A percentile compares a stretch with the other conserved stretches of the same genome.
phyloP scores from a whole-genome alignment of 2,113 vertebrate species.

The Sapayoa aenigma region DNA sequence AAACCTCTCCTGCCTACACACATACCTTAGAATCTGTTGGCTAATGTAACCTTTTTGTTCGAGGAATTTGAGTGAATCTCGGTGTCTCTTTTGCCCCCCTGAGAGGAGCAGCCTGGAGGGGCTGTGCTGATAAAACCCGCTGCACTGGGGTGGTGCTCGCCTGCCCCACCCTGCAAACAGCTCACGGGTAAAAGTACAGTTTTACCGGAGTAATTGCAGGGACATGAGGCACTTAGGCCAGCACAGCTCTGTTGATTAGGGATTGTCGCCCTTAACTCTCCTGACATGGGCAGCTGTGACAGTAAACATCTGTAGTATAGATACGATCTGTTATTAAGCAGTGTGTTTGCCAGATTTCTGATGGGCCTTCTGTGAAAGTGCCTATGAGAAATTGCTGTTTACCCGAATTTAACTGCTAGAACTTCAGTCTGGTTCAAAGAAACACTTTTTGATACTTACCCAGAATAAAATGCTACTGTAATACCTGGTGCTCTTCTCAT shows the following conservation, averaged over 20 bases:
- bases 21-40: background rate
- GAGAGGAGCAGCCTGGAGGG: background rate
- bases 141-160: background rate
- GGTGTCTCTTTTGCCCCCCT: background rate
- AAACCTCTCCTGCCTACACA: background rate
- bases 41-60: background rate
- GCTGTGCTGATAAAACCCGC: background rate
- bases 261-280: fast-evolving
- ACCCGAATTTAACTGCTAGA: background rate
- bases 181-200: background rate
- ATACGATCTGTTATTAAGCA: background rate
- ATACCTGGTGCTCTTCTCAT: background rate
- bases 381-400: background rate
- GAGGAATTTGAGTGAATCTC: background rate
- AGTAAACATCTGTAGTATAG: background rate
- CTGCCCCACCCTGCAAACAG: background rate
- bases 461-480: background rate
- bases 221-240: fast-evolving
- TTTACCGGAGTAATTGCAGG: background rate
- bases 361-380: background rate
- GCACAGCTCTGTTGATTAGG: background rate
- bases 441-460: background rate
- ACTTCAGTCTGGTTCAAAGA: background rate
- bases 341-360: background rate
- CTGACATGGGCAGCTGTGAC: background rate